Evolutionary conservation across 2,797 vertebrate species (phyloP).

Genomic region (Sebastes oblongus): DNA sequence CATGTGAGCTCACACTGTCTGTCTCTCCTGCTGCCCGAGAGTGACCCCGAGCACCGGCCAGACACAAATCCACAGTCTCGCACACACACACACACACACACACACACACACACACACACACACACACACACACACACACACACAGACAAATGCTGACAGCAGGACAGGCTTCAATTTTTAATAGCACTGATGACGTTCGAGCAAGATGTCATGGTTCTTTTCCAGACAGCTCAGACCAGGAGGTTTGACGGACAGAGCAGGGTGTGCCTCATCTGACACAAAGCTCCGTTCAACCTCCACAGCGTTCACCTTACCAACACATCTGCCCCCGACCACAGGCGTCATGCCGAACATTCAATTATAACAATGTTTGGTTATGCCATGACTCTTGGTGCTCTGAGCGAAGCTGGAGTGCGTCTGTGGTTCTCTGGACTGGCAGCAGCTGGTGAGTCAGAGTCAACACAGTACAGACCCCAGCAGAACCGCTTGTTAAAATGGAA

Average conservation of each 20-base stretch:
- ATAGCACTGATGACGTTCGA: conserved; percentile 23
- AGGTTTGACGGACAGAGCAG: conserved; percentile 6
- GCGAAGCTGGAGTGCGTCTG: conserved; percentile 39
- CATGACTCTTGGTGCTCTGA: conserved; percentile 32
- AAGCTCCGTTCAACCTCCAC: conserved; percentile 12
- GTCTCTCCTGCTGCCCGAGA: conserved; percentile 32
- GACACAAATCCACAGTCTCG: conserved; percentile 22
- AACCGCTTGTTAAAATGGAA: conserved; percentile 72
- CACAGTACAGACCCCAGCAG: conserved; percentile 47
- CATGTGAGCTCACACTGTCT: conserved; percentile 64
- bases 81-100: neutral
- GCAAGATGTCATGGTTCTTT: conserved; percentile 26
- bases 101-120: conserved; percentile 14
- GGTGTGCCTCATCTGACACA: conserved; percentile 25
- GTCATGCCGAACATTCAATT: conserved; percentile 50
- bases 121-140: conserved; percentile 9
- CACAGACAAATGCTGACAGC: conserved; percentile 14
- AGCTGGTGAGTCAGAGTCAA: conserved; percentile 69
- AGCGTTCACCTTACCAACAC: conserved; percentile 13
- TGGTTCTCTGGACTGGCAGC: conserved; percentile 54
- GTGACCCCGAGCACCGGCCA: conserved; percentile 43
- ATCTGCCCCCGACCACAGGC: conserved; percentile 38
- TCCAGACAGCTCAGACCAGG: conserved; percentile 26
- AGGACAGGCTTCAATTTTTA: conserved; percentile 44
- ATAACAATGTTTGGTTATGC: conserved; percentile 52